These are phyloP conservation scores for Zophobas atratus DNA, from an alignment of 1,140 invertebrate species.

Conservation along the genomic window DNA sequence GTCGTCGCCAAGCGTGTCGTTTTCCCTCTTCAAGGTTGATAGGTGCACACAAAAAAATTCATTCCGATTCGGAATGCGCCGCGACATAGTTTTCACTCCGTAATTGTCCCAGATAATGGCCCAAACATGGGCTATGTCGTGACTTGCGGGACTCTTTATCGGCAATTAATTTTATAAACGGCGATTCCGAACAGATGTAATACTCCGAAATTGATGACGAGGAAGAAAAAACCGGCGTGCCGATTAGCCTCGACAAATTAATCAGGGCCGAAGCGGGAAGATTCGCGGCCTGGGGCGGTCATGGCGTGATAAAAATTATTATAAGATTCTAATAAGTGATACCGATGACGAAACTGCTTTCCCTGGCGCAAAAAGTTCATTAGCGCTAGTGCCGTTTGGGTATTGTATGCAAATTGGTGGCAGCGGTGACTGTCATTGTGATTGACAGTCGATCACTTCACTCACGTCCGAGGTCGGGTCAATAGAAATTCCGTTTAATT, in stretches of 20 bases:
- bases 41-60: constrained; percentile 25
- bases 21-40: constrained; percentile 30
- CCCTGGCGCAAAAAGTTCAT: neutral
- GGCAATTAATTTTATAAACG: constrained; percentile 43
- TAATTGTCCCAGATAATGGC: constrained; percentile 46
- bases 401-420: constrained; percentile 29
- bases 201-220: constrained; percentile 7
- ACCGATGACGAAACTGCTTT: constrained; percentile 18
- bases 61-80: constrained; percentile 31
- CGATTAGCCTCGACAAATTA: constrained; percentile 3
- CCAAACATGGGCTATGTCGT: constrained; percentile 46
- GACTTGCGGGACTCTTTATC: constrained; percentile 41
- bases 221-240: neutral
- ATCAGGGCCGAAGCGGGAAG: constrained; percentile 3
- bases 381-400: neutral
- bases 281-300: neutral
- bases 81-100: constrained; percentile 45
- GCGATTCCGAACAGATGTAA: constrained; percentile 1
- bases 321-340: constrained; percentile 18
- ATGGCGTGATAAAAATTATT: neutral
- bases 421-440: constrained; percentile 7
- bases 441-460: constrained; percentile 37
- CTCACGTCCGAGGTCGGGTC: constrained; percentile 39
- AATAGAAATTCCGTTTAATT: constrained; percentile 41
- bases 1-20: neutral